These are phyloP conservation scores for Drosophila pallidifrons DNA, from an alignment of 1,140 invertebrate species.

Conservation along the genomic window DNA sequence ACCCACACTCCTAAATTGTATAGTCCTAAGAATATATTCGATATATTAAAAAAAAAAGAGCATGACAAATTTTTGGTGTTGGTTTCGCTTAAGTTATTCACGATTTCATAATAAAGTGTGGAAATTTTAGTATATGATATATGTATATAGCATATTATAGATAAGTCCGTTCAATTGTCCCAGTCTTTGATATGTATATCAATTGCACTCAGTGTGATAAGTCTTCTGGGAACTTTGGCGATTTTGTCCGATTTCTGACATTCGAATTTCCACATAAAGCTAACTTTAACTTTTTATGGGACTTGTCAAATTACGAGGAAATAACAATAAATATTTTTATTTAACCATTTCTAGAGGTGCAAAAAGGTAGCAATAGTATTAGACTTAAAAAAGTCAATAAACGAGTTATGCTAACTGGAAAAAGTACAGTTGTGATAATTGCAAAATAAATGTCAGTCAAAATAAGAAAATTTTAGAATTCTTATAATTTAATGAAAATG, in stretches of 20 bases:
- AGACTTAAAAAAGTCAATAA: not conserved
- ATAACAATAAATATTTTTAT: not conserved
- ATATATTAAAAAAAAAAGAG: constrained; percentile 4
- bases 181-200: not conserved
- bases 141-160: not conserved
- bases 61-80: constrained; percentile 40
- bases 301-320: constrained; percentile 3
- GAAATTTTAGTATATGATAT: constrained; percentile 4
- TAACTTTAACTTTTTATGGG: not conserved
- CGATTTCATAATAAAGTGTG: not conserved
- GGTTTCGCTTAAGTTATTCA: constrained; percentile 20
- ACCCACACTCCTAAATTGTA: not conserved
- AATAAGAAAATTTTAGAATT: too few relatives aligned
- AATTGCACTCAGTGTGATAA: constrained; percentile 16
- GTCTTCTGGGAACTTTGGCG: constrained; percentile 11
- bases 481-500: too few relatives aligned
- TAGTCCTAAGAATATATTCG: too few relatives aligned
- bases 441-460: too few relatives aligned
- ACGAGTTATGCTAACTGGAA: too few relatives aligned
- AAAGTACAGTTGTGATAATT: too few relatives aligned
- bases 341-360: not conserved
- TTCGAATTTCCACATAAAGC: constrained; percentile 6
- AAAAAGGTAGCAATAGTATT: not conserved
- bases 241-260: not conserved
- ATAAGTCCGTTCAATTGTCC: constrained; percentile 6